Evolutionary conservation across 2,888 invertebrate species (phyloP).

Genomic region (Caenorhabditis wallacei): DNA sequence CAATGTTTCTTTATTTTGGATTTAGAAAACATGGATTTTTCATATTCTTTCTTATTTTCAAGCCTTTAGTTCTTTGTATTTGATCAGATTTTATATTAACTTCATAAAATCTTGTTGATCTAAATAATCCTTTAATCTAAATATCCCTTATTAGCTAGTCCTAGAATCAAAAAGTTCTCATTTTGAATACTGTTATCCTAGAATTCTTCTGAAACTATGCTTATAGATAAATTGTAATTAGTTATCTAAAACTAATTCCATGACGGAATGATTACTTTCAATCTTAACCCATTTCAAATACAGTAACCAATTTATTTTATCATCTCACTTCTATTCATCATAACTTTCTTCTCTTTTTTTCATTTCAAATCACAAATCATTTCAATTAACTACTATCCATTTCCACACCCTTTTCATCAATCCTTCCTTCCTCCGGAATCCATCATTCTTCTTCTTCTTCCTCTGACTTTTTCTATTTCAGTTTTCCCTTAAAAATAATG

Average conservation of each 20-base stretch:
- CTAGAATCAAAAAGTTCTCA: too few relatives aligned
- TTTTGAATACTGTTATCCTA: too few relatives aligned
- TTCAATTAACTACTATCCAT: conserved; percentile 34
- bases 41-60: background rate
- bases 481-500: conserved; percentile 50
- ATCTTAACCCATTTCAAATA: background rate
- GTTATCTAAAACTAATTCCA: too few relatives aligned
- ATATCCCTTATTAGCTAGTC: too few relatives aligned
- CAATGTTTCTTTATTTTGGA: conserved; percentile 16
- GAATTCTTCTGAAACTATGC: too few relatives aligned
- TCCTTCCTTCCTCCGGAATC: conserved; percentile 26
- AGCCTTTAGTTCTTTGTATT: too few relatives aligned
- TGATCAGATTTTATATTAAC: too few relatives aligned
- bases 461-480: conserved; percentile 32
- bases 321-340: background rate
- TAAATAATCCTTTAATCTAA: too few relatives aligned
- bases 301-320: background rate
- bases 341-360: too few relatives aligned
- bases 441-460: conserved; percentile 34
- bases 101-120: too few relatives aligned
- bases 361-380: conserved; percentile 26
- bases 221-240: too few relatives aligned
- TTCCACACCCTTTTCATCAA: conserved; percentile 20
- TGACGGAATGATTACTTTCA: too few relatives aligned
- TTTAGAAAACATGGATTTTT: background rate